Evolutionary conservation across 2,113 vertebrate genomes (phyloP).

Genomic region (Cranoglanis bouderius): DNA sequence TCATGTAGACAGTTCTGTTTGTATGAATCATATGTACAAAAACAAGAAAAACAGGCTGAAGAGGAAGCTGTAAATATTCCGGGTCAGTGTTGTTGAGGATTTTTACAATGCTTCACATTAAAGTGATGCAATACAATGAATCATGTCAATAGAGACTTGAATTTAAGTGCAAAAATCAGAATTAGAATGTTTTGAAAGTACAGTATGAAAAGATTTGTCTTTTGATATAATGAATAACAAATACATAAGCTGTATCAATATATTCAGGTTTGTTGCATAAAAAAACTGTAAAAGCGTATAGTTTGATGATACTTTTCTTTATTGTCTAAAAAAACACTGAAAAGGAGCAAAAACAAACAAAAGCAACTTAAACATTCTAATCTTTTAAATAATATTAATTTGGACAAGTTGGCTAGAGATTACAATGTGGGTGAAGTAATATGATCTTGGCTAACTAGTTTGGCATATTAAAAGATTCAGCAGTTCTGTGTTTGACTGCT

Average conservation of each 20-base stretch:
- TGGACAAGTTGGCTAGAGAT: background rate
- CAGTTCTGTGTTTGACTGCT: background rate
- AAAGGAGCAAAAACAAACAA: background rate
- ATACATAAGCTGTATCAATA: background rate
- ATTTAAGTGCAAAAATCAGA: background rate
- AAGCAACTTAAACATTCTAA: background rate
- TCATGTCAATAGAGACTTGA: background rate
- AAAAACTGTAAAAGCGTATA: background rate
- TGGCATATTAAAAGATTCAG: background rate
- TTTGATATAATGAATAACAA: background rate
- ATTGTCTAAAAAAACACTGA: background rate
- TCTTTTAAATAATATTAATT: background rate
- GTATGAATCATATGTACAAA: background rate
- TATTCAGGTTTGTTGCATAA: background rate
- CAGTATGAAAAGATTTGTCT: background rate
- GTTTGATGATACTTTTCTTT: background rate
- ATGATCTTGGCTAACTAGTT: background rate
- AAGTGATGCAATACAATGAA: background rate
- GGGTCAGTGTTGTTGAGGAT: constrained; percentile 20
- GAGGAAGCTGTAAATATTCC: constrained; percentile 26
- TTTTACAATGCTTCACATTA: background rate
- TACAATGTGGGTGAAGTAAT: background rate
- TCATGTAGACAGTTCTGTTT: background rate
- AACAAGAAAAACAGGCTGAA: background rate
- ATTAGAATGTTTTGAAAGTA: background rate